Percentiles rank a stretch among this genome's conserved stretches.
Evolutionary conservation across 2,113 vertebrate species (phyloP).

Genomic region (Sceloporus tristichus): DNA sequence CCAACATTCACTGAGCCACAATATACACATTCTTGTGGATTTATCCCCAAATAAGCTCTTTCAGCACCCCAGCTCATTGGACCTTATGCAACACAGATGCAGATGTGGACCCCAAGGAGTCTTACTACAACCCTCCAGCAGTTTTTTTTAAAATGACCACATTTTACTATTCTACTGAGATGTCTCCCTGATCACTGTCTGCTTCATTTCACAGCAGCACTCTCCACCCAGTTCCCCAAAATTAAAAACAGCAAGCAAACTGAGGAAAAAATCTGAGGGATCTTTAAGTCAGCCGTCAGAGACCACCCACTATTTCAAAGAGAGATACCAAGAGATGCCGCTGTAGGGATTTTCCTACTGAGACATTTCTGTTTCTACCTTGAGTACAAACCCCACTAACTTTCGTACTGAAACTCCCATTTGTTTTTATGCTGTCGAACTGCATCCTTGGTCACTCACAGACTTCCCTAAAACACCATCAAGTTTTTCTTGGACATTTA

Average conservation of each 20-base stretch:
- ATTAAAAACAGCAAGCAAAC: neutral
- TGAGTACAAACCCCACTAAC: neutral
- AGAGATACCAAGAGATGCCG: neutral
- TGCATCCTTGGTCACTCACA: neutral
- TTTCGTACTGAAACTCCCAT: neutral
- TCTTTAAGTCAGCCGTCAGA: too few species aligned
- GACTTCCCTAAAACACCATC: too few species aligned
- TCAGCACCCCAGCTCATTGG: neutral
- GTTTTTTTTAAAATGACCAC: neutral
- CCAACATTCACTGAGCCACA: neutral
- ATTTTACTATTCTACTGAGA: neutral
- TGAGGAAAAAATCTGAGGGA: neutral
- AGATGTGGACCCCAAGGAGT: neutral
- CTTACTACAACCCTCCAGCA: too few species aligned
- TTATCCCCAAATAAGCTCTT: neutral
- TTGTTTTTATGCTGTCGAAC: neutral
- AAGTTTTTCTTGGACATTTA: too few species aligned
- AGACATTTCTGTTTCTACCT: neutral
- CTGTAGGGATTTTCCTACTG: too few species aligned
- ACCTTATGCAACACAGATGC: neutral
- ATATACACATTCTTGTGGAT: neutral
- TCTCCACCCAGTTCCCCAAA: neutral
- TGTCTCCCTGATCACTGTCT: neutral
- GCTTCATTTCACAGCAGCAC: neutral
- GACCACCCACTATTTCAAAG: neutral